These are phyloP conservation scores for Prolemur simus DNA, from an alignment of 2,113 vertebrate genomes.

Conservation along the genomic window DNA sequence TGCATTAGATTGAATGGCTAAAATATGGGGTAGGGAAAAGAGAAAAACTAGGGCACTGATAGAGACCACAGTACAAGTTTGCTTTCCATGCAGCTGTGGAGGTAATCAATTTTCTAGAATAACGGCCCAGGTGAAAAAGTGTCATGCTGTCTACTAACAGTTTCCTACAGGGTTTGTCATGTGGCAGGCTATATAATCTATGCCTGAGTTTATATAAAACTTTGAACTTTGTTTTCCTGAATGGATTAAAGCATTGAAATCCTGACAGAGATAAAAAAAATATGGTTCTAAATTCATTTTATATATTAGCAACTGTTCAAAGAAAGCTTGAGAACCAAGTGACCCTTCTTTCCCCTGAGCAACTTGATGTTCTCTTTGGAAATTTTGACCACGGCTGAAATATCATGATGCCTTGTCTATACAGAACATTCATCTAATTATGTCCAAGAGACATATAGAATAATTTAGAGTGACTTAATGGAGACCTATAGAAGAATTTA, in stretches of 20 bases:
- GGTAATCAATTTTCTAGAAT: constrained; percentile 32
- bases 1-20: neutral
- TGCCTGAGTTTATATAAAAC: constrained; percentile 1
- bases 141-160: neutral
- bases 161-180: neutral
- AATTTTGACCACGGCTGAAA: constrained; percentile 18
- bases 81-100: neutral
- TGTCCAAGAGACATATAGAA: neutral
- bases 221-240: constrained; percentile 67
- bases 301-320: constrained; percentile 15
- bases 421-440: neutral
- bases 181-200: neutral
- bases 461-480: neutral
- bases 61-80: neutral
- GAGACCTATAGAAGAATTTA: neutral
- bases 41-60: neutral
- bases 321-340: constrained; percentile 53
- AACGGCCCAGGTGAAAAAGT: neutral
- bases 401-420: neutral
- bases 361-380: constrained; percentile 2
- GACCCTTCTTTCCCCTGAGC: neutral
- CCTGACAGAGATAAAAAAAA: constrained; percentile 49
- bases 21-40: neutral
- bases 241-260: constrained; percentile 61
- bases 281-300: constrained; percentile 27